These are phyloP conservation scores for Myopa testacea DNA, from an alignment of 2,888 invertebrate genomes.

Conservation along the genomic window DNA sequence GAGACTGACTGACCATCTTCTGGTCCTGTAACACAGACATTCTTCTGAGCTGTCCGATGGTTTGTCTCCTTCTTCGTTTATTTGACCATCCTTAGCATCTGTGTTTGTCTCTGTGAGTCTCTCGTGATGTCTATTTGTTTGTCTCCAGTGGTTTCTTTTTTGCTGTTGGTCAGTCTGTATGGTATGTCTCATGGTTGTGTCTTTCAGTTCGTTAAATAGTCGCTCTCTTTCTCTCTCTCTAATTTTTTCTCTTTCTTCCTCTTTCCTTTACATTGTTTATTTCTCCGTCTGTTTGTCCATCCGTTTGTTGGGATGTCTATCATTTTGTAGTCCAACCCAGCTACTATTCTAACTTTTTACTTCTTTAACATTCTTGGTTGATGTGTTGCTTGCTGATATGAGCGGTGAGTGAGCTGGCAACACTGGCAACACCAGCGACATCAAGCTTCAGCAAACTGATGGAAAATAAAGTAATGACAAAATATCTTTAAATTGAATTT, in stretches of 20 bases:
- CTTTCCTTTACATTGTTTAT: not conserved
- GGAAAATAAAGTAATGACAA: slow-evolving; percentile 9
- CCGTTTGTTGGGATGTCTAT: not conserved
- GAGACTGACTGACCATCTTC: no score
- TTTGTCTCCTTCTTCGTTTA: no score
- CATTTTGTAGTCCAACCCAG: not conserved
- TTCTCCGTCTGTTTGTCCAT: not conserved
- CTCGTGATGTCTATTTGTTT: not conserved
- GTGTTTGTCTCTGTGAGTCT: no score
- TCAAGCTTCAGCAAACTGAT: slow-evolving; percentile 2
- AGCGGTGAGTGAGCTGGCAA: not conserved
- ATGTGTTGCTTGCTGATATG: not conserved
- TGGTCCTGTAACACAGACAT: no score
- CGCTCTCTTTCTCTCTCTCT: not conserved
- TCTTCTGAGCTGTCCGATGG: no score
- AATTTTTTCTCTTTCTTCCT: no score
- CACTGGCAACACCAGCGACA: not conserved
- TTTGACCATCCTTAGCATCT: no score
- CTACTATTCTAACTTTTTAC: no score
- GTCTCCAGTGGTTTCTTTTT: not conserved
- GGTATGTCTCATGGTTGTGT: no score
- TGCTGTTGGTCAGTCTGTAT: not conserved
- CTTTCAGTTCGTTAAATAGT: no score
- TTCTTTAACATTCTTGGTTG: not conserved
- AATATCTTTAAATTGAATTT: slow-evolving; percentile 10